Evolutionary conservation across 1,140 invertebrate species (phyloP), one percentile per base, ranked within the genome.

Genomic region (Protaetia brevitarsis): DNA sequence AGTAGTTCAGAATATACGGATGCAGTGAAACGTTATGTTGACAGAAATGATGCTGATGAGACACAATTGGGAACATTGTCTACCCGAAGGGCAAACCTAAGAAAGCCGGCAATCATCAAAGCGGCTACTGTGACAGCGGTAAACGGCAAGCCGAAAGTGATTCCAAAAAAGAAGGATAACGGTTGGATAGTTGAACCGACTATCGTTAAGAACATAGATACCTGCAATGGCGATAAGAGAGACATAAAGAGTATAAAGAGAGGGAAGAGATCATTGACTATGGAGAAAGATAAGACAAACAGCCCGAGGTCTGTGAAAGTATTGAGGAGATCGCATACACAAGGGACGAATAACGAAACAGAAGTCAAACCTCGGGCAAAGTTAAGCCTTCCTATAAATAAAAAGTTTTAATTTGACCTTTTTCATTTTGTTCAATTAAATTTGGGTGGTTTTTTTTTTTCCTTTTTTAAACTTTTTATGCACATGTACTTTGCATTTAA

Each of bases 271-370:
- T 66, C 75, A 11, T 66, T 78, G 23, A 67, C 66, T 36, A 65
- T 72, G 13, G 76, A 78, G 58, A 77, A 75, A 66, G 76, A 78
- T 64, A 78, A 77, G 70, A 27, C 67, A 21, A 58, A 27, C 23
- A 75, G 69, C 62, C 72, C 75, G 19, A 68, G 71, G 29, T 76
- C 74, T 29, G 74, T 78, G 7, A 78, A 78, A 69, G 72, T 78
- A 7, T 57, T 77, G 10, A 63, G 76, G 8, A 62, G 76, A 29
- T 70, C 68, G 13, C 63, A 67, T 6, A 31, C 59, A 21, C 41
- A 45, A 45, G 41, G 41, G 13, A 13, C 41, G 23, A 45, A 45
- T 19, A 45, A 45, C 23, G 41, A 45, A 21, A 45, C 41, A 45
- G 41, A 45, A 21, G 41, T 45, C 2, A 45, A 45, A 19, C 41